Conservation (phyloP, 37 sponge, comb jelly and placozoan species). For the Eunapius fragilis region DNA sequence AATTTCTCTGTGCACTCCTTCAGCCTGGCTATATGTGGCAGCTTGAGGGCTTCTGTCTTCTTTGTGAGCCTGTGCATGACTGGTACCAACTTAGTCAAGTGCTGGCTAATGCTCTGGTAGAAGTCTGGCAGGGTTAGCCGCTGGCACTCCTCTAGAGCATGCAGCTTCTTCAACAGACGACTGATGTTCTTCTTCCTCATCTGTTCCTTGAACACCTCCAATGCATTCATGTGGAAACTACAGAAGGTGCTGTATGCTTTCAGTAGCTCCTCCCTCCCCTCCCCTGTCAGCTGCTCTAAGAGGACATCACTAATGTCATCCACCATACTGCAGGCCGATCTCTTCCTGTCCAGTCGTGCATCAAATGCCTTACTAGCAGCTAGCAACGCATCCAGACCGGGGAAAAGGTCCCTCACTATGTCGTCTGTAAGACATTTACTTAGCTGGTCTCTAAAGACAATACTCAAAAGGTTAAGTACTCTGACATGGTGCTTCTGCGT, state of each 20-base stretch:
- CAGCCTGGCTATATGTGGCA: slow-evolving; percentile 23
- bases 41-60: slow-evolving; percentile 56
- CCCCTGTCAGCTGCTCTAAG: slow-evolving; percentile 56
- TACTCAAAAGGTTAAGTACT: slow-evolving; percentile 53
- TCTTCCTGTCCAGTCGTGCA: slow-evolving; percentile 18
- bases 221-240: slow-evolving; percentile 53
- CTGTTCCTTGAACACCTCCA: slow-evolving; percentile 74
- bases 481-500: slow-evolving; percentile 61
- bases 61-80: slow-evolving; percentile 60
- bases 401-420: slow-evolving; percentile 51
- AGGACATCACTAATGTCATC: slow-evolving; percentile 59
- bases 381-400: slow-evolving; percentile 58
- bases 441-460: slow-evolving; percentile 45
- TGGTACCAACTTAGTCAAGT: slow-evolving; percentile 59
- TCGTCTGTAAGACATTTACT: slow-evolving; percentile 30
- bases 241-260: slow-evolving; percentile 51
- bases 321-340: slow-evolving; percentile 9
- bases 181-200: slow-evolving; percentile 65
- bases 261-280: slow-evolving; percentile 38
- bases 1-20: slow-evolving; percentile 30
- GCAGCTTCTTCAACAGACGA: slow-evolving; percentile 47
- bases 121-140: slow-evolving; percentile 70
- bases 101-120: slow-evolving; percentile 50
- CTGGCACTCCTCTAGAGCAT: slow-evolving; percentile 60
- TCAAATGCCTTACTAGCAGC: slow-evolving; percentile 55